Base-by-base conservation (phyloP, 2,797 vertebrate genomes). In the Clarias pachynema region DNA sequence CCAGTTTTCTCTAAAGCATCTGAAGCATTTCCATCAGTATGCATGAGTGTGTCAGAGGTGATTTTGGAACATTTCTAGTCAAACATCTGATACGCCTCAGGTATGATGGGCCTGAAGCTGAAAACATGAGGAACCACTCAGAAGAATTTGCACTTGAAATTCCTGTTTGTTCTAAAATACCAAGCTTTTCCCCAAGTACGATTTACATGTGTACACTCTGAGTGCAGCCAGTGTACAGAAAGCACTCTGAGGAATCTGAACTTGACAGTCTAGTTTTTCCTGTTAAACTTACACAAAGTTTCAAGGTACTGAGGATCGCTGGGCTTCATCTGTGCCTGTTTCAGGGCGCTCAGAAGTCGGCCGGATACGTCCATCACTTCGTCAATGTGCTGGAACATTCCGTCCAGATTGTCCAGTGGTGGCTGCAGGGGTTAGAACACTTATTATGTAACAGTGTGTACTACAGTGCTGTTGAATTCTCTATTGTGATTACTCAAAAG, bases 371-470 rank as follows among this genome's bases (percentile, higher is more conserved):
- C 87, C 6, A 98, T 95, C 91, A 99, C 95, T 10, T 97, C 97
- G 0, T 97, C 95, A 0, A 96, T 94, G 93, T 97, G 94, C 70
- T 96, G 96, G 86, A 98, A 99, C 91, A 99, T 95, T 87, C 95
- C 92, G 88, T 97, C 95, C 93, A 98, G 92, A 91, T 97, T 95
- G 62, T 92, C 89, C 5, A 92, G 94, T 0, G 96, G 96, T 86
- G 97, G 95, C 98, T 98, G 88, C n/a, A 84, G 9, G 49, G 3
- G 49, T 26, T 20, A 37, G 57, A 37, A 77, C 1, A 4, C 5
- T 56, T 26, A 53, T 26, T 20, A 77, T 37, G 31, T 62, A 56
- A 62, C 4, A 20, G 20, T 62, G 26, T 12, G 18, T n/a, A 60
- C 0, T 66, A 69, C 3, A 22, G 18, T 4, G 34, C 77, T 62